Evolutionary conservation across 2,888 invertebrate genomes (phyloP), one percentile per base, ranked within the genome.

Genomic region (Diaprepes abbreviatus): DNA sequence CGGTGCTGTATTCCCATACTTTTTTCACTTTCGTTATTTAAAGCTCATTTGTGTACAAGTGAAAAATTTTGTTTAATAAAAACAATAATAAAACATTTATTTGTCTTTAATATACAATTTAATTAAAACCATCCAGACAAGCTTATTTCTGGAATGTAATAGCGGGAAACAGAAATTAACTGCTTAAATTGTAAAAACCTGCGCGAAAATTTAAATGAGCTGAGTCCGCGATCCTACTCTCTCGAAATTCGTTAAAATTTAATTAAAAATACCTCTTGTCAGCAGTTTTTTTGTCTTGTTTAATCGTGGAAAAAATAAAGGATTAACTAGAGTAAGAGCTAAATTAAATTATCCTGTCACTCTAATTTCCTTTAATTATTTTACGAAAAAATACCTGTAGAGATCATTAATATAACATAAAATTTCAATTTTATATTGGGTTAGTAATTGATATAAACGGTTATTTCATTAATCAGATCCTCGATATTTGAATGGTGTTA

Each of bases 261-360:
- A 65, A 65, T 65, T 65, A 65, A 58, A 65, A 65, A 65, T 65
- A 57, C 65, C 58, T 65, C 17, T 55, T 48, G 48, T 65, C 57
- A 48, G 21, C 35, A 16, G 45, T 10, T 63, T 63, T 48, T 24
- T 63, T 28, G n/a, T 36, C 50, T 21, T 35, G 50, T 16, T 52
- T 52, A 63, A 63, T 52, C 38, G 40, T 50, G 21, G 48, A 14
- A 50, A 14, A 50, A 50, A 24, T 50, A 28, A 28, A 9, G 48
- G 10, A 28, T 50, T 50, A 50, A 28, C 28, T 6, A 19, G 19
- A 43, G 19, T 45, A n/a, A 45, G 48, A 16, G 14, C 9, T 35
- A 35, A 35, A n/a, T 35, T 35, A 35, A 24, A 24, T 24, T 24
- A 24, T 24, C 5, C 3, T 24, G 24, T 24, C 24, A 24, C 24